Percentiles rank a stretch among this genome's conserved stretches.
Conservation (phyloP, 2,888 invertebrate species). For the Ametastegia equiseti region DNA sequence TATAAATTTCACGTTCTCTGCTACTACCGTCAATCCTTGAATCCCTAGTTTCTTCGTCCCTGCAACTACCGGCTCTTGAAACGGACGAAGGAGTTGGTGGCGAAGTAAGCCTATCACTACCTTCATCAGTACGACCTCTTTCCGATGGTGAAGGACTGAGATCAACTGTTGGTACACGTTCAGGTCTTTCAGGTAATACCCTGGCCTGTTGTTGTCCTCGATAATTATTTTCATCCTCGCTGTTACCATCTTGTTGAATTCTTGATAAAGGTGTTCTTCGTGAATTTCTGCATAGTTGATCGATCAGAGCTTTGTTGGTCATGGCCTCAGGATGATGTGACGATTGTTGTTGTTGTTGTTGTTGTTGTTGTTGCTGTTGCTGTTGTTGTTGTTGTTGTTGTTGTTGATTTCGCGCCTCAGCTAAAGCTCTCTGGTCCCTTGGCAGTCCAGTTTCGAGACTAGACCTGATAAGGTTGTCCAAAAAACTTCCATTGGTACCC, state of each 20-base stretch:
- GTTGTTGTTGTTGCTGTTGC: no score
- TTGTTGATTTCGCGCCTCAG: slow-evolving; percentile 75
- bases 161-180: slow-evolving; percentile 73
- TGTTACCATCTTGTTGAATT: slow-evolving; percentile 69
- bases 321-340: slow-evolving; percentile 78
- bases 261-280: slow-evolving; percentile 78
- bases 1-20: slow-evolving; percentile 69
- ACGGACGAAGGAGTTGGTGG: slow-evolving; percentile 70
- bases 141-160: slow-evolving; percentile 73
- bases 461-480: slow-evolving; percentile 90
- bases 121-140: slow-evolving; percentile 67
- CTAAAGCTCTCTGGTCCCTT: slow-evolving; percentile 67
- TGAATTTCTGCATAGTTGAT: slow-evolving; percentile 83
- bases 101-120: slow-evolving; percentile 71
- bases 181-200: slow-evolving; percentile 68
- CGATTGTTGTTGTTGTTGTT: neutral
- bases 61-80: slow-evolving; percentile 68
- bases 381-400: slow-evolving; percentile 78
- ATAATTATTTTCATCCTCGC: slow-evolving; percentile 78
- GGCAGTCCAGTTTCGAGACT: slow-evolving; percentile 85
- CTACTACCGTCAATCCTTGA: slow-evolving; percentile 69
- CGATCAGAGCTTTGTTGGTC: slow-evolving; percentile 82
- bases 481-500: slow-evolving; percentile 86
- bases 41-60: slow-evolving; percentile 68
- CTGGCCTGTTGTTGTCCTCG: slow-evolving; percentile 63